Conservation (phyloP, 2,888 invertebrate species). For the Morpho achilles region DNA sequence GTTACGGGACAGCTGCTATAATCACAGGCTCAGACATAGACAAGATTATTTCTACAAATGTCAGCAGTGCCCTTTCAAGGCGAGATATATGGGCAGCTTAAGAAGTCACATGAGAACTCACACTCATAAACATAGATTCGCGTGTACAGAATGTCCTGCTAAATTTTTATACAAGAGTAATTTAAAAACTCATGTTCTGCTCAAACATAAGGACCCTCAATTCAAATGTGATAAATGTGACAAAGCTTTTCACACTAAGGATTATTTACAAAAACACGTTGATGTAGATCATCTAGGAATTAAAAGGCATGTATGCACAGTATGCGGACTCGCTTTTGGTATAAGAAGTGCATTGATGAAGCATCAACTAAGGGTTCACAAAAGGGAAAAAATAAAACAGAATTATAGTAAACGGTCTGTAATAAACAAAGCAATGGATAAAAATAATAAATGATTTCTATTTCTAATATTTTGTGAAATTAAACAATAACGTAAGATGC, state of each 20-base stretch:
- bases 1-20: slow-evolving; percentile 41
- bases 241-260: slow-evolving; percentile 43
- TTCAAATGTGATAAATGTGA: slow-evolving; percentile 46
- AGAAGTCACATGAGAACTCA: slow-evolving; percentile 44
- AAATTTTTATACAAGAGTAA: slow-evolving; percentile 47
- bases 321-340: slow-evolving; percentile 50
- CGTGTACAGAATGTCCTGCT: slow-evolving; percentile 47
- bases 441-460: slow-evolving; percentile 16
- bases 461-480: too few relatives aligned
- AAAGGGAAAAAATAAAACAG: slow-evolving; percentile 39
- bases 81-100: slow-evolving; percentile 36
- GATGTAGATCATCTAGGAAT: slow-evolving; percentile 51
- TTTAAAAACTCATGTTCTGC: slow-evolving; percentile 40
- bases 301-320: slow-evolving; percentile 45
- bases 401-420: too few relatives aligned
- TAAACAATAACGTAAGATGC: too few relatives aligned
- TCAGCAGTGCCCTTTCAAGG: slow-evolving; percentile 42
- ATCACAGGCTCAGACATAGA: slow-evolving; percentile 40
- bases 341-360: slow-evolving; percentile 50
- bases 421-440: neutral
- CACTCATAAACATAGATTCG: slow-evolving; percentile 43
- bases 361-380: slow-evolving; percentile 48
- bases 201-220: slow-evolving; percentile 44
- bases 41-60: slow-evolving; percentile 41
- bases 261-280: slow-evolving; percentile 39